Conservation (phyloP, 1,140 invertebrate genomes). For the Penaeus japonicus region DNA sequence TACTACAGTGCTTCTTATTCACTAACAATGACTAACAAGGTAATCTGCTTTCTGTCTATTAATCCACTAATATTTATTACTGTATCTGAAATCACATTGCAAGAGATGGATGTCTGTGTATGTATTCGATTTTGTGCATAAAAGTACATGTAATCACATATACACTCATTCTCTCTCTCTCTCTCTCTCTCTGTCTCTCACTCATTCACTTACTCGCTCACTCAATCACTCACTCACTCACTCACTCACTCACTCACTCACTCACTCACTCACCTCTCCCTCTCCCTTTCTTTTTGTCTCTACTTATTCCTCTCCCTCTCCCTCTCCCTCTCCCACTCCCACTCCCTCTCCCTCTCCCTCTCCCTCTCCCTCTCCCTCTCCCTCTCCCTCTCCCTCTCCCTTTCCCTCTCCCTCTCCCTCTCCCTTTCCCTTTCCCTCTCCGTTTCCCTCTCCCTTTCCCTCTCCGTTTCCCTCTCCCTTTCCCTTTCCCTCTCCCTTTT, state of each 20-base stretch:
- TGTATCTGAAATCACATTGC: too few relatives aligned
- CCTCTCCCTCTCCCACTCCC: too few relatives aligned
- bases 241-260: neutral
- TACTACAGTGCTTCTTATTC: too few relatives aligned
- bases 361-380: neutral
- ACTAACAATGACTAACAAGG: too few relatives aligned
- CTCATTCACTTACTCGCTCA: neutral
- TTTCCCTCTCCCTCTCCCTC: neutral
- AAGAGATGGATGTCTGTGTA: too few relatives aligned
- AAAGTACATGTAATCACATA: too few relatives aligned
- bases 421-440: neutral
- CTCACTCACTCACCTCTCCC: neutral
- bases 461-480: neutral
- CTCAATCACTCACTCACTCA: neutral
- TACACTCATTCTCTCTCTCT: neutral
- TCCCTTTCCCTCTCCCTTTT: too few relatives aligned
- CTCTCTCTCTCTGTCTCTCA: neutral
- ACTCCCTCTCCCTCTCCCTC: neutral
- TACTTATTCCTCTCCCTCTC: constrained; percentile 1
- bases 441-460: neutral
- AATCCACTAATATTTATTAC: too few relatives aligned
- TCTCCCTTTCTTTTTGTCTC: constrained; percentile 8
- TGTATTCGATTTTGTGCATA: too few relatives aligned
- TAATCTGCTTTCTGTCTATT: too few relatives aligned
- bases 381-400: neutral